Base-by-base conservation (phyloP, 2,888 invertebrate species). In the Lasiommata megera region DNA sequence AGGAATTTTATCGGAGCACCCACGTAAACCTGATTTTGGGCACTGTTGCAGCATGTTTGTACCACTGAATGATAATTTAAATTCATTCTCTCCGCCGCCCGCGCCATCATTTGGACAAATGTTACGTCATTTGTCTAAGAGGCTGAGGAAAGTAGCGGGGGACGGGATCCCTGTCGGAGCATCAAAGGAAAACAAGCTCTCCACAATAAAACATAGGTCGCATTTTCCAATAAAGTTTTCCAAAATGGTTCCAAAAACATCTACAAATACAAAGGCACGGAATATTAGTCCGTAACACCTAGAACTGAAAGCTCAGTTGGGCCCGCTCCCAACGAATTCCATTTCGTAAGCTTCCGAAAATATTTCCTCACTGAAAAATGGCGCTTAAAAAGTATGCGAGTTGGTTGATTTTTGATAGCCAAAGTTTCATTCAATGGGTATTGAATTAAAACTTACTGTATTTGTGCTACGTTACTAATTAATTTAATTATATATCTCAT, bases 61-160 rank as follows among this genome's bases (percentile, higher is more conserved):
- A 90, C 81, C 86, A 89, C 89, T 88, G 91, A 89, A 91, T 91
- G 91, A 91, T 91, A 91, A 91, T 91, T 91, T 91, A 91, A 91
- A 91, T 91, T 91, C 91, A 91, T 91, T 91, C 90, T 91, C 91
- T 91, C 82, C 84, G 83, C 84, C 90, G 89, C 90, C 90, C 89
- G 89, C 90, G 90, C 91, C 91, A 91, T 91, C 91, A 91, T 91
- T 91, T 88, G 91, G 91, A 91, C 91, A 91, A 91, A 91, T 91
- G 91, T 82, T 84, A 82, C 82, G 81, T 88, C 90, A 91, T 91
- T 91, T 91, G 84, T 91, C 91, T 89, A 80, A 82, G 84, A 84
- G 88, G 68, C 69, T 77, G 84, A 73, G 70, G 76, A 63, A 73
- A 64, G 76, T 79, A 64, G 76, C 68, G 80, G 80, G 81, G 73